These are phyloP conservation scores for Tinamus major DNA, from an alignment of 2,797 vertebrate species.

Conservation along the genomic window DNA sequence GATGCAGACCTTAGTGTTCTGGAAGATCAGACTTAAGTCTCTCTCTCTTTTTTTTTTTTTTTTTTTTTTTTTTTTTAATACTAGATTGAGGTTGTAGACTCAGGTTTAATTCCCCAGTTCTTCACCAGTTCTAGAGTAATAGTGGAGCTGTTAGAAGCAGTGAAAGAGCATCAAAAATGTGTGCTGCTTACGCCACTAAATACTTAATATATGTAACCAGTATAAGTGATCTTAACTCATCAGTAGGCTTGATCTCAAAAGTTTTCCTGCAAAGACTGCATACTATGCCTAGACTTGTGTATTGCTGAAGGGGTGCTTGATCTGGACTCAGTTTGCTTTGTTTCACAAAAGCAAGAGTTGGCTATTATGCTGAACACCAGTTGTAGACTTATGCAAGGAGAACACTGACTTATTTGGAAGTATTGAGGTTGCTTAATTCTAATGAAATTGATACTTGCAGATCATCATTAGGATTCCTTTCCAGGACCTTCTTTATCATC, in stretches of 20 bases:
- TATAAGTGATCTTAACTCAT: conserved; percentile 29
- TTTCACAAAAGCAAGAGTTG: neutral
- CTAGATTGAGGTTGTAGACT: neutral
- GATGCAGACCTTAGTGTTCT: neutral
- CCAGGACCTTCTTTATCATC: neutral
- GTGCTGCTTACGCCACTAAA: conserved; percentile 24
- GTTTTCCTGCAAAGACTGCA: neutral
- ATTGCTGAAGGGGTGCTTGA: neutral
- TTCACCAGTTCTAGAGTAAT: neutral
- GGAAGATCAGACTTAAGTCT: neutral
- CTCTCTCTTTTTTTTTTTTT: too few species aligned
- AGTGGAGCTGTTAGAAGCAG: neutral
- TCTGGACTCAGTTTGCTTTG: neutral
- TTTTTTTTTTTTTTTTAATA: neutral
- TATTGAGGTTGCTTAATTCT: neutral
- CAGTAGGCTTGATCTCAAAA: conserved; percentile 2
- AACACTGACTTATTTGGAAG: neutral
- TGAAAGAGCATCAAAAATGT: conserved; percentile 12
- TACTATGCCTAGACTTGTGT: neutral
- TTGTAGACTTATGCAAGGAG: neutral
- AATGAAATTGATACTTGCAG: neutral
- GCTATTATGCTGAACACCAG: neutral
- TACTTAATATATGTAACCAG: conserved; percentile 27
- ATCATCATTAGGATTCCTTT: neutral
- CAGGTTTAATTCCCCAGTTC: neutral